Base-by-base conservation (phyloP, 1,140 invertebrate species). In the Lerema accius region DNA sequence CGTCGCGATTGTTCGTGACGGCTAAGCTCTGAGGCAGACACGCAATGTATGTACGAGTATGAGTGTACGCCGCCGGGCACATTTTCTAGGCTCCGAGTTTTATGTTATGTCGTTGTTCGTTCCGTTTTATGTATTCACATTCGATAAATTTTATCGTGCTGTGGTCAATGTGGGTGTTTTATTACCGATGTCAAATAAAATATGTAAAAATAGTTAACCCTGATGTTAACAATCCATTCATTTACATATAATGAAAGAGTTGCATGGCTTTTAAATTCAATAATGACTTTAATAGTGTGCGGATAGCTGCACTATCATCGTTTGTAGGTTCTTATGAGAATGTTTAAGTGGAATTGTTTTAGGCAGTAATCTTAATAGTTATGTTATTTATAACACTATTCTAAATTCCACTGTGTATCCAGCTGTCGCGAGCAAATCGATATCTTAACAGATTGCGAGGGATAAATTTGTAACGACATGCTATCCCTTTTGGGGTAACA, bases 111-210 rank as follows among this genome's bases (percentile, higher is more conserved):
- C 51, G 63, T 56, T 67, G 50, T 69, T 58, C 51, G 51, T 1
- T 37, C 35, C 10, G 35, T 58, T 73, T 66, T 67, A 71, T 65
- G 66, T 64, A 61, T 67, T 67, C 66, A 76, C 61, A 69, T 64
- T 67, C 71, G 63, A 75, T 75, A 75, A 78, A 80, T 72, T 71
- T 66, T 51, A 50, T 73, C 10, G 39, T 61, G 46, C 58, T 49
- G 49, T 43, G 53, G 32, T 15, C 50, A 40, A 66, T 67, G 77
- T 80, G 70, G 76, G 71, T 76, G 74, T 82, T 83, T 82, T 76
- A 78, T 71, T 46, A 42, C 40, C 42, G 42, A 43, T 73, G 55
- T 59, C 45, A 64, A 72, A 80, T 76, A 72, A 75, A 74, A 72
- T 45, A 67, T 66, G 56, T 70, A 56, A 49, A 70, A 66, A 69